Base-by-base conservation (phyloP, 2,113 vertebrate species). In the Zapornia atra region DNA sequence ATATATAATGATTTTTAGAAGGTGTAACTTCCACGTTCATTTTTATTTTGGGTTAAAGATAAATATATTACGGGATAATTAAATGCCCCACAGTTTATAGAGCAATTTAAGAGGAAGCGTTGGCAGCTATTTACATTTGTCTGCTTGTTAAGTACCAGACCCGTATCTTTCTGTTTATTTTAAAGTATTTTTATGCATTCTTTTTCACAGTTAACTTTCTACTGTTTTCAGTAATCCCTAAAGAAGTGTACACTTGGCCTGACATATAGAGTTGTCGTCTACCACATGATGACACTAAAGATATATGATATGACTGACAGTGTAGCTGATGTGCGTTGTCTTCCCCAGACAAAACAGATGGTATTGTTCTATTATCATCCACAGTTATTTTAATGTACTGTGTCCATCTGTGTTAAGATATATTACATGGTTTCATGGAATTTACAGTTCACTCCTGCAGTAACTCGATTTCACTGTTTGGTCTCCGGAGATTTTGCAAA, bases 401-500 rank as follows among this genome's bases (percentile, higher is more conserved):
- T 99, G 99, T 99, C 99, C 99, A 99, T 99, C 99, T 99, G 98
- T 98, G 99, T 99, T 99, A 99, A 99, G 99, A 99, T 99, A 99
- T 99, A 99, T 99, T 99, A 99, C 99, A 99, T 99, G 99, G 99
- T 99, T 99, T 99, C 98, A 98, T 99, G 99, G 99, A 99, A 99
- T 99, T 99, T 99, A 99, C 99, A 99, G 99, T 99, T 99, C 98
- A 98, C 98, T 99, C 98, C 98, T 98, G 98, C 99, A 98, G 98
- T 99, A 99, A 99, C 99, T 99, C 99, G 98, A 99, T 99, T 99
- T 99, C 98, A 98, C 98, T 98, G 98, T 98, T 98, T 98, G 97
- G 98, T 99, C 99, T 99, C 99, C 75, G 17, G 99, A 99, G 99
- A 99, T 98, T 98, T 97, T 98, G 98, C 95, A 98, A 99, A 99